Evolutionary conservation across 2,888 invertebrate genomes (phyloP).

Genomic region (Drosophila longiperda): DNA sequence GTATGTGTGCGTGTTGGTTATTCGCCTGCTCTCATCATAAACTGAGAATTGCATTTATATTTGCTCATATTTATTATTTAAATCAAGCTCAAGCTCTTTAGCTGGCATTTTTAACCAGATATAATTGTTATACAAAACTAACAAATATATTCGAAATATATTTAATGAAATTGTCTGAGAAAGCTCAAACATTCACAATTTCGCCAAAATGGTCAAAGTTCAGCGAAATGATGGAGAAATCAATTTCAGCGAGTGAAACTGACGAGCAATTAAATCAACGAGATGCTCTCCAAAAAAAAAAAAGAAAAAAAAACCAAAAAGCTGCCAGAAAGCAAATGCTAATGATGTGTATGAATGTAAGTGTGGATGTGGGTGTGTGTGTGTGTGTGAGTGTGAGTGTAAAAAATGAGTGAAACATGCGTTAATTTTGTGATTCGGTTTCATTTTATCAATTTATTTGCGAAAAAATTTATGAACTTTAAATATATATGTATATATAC

Average conservation of each 20-base stretch:
- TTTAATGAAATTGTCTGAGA: conserved; percentile 9
- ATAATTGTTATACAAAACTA: conserved; percentile 25
- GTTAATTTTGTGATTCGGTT: conserved; percentile 40
- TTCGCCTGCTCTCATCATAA: conserved; percentile 14
- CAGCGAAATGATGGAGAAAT: conserved; percentile 13
- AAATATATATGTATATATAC: conserved; percentile 16
- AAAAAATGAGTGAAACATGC: conserved; percentile 54
- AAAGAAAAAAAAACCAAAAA: background rate
- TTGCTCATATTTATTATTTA: conserved; percentile 10
- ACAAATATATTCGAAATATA: conserved; percentile 24
- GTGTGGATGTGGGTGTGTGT: conserved; percentile 1
- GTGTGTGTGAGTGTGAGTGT: conserved; percentile 20
- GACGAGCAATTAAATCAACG: background rate
- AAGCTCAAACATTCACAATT: conserved; percentile 27
- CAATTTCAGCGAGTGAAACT: conserved; percentile 7
- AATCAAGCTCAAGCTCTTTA: conserved; percentile 58
- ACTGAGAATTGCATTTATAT: conserved; percentile 21
- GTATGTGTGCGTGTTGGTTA: conserved; percentile 17
- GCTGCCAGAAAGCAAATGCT: conserved; percentile 9
- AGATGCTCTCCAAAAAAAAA: background rate
- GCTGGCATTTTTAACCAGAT: conserved; percentile 33
- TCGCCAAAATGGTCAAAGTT: conserved; percentile 3
- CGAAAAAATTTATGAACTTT: conserved; percentile 50
- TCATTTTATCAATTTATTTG: conserved; percentile 55
- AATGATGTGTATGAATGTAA: conserved; percentile 5